Base-by-base conservation (phyloP, 2,797 vertebrate species). In the Gymnoscopelus microlampas region DNA sequence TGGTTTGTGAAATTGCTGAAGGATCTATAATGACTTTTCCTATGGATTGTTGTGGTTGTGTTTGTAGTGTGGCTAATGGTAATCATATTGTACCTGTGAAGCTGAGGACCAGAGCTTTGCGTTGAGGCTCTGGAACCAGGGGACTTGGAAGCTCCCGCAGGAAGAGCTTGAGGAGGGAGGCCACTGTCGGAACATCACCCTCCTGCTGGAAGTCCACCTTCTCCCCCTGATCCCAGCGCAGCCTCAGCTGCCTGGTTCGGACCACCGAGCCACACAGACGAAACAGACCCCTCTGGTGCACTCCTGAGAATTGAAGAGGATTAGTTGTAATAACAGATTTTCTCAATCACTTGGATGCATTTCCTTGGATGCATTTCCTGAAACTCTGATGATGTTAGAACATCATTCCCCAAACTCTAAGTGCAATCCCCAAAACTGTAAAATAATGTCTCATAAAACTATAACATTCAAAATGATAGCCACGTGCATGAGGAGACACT, bases 141-240 rank as follows among this genome's bases (percentile, higher is more conserved):
- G 95, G 90, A 47, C 84, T 82, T 5, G 95, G 95, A 11, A 96
- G 83, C 74, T 95, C 95, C 68, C 94, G 90, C 32, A 96, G 74
- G 83, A 95, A 96, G 32, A 94, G 91, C 82, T 96, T 96, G 50
- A 96, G 88, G 15, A 96, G 91, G 2, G 93, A 93, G n/a, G 94
- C 93, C 56, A 94, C 91, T 7, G 91, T 93, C 63, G 92, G 81
- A 60, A 95, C 82, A 49, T 96, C 94, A 29, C 84, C 91, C 53
- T 91, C 93, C 0, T 66, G 76, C 63, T 88, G 56, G 62, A 96
- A 85, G 55, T 94, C 90, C 70, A 95, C 85, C 59, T 67, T 64
- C 72, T 94, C 91, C 14, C 94, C 94, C 15, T 49, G 15, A 69
- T 96, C 92, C 83, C 93, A 95, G 53, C 88, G 89, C 85, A 87